Percentiles rank a stretch among this genome's conserved stretches.
These are phyloP conservation scores for Perognathus longimembris DNA, from an alignment of 2,113 vertebrate species.

Conservation along the genomic window DNA sequence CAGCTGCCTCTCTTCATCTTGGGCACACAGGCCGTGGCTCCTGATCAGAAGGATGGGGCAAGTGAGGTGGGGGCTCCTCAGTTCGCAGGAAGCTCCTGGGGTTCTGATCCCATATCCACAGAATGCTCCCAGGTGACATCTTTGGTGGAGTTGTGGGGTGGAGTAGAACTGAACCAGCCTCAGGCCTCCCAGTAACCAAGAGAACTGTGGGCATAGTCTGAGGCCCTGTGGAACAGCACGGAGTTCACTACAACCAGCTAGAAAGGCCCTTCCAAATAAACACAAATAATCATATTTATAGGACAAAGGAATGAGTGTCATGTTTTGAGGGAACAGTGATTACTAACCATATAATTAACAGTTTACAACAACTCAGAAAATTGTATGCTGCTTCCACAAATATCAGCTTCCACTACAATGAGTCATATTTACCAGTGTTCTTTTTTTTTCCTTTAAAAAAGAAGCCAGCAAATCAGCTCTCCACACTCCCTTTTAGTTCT, in stretches of 20 bases:
- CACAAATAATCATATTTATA: slow-evolving; percentile 69
- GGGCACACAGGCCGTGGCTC: rapidly evolving
- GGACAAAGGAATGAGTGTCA: slow-evolving; percentile 73
- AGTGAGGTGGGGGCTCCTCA: not conserved
- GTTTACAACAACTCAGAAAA: slow-evolving; percentile 77
- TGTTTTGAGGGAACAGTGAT: slow-evolving; percentile 76
- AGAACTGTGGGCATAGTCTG: not conserved
- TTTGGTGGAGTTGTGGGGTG: not conserved
- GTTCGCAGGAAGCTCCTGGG: not conserved
- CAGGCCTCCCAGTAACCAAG: not conserved
- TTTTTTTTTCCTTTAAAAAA: slow-evolving; percentile 6
- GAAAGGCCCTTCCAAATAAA: slow-evolving; percentile 61
- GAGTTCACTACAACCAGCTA: not conserved
- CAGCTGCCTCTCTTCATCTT: not conserved
- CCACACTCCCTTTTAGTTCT: not conserved
- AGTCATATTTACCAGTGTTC: slow-evolving; percentile 60
- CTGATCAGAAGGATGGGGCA: not conserved
- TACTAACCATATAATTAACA: slow-evolving; percentile 46
- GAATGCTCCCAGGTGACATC: not conserved
- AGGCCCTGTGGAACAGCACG: not conserved
- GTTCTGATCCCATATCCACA: not conserved
- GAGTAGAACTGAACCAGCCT: not conserved
- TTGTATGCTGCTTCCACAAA: slow-evolving; percentile 63
- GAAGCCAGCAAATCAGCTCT: slow-evolving; percentile 40
- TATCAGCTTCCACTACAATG: slow-evolving; percentile 65